Base-by-base conservation (phyloP, 1,140 invertebrate species). In the Cotesia typhae region DNA sequence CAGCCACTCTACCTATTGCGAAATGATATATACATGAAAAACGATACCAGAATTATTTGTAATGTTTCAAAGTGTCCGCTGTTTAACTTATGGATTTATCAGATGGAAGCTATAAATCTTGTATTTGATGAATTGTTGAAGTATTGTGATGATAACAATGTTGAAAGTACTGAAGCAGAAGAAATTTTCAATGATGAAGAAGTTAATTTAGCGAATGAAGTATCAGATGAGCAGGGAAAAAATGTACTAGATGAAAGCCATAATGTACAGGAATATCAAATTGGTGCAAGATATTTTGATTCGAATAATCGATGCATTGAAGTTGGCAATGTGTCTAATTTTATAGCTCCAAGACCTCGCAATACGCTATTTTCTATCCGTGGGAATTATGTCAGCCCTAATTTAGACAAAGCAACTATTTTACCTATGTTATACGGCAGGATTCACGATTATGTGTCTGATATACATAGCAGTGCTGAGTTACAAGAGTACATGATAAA, bases 21-120 rank as follows among this genome's bases (percentile, higher is more conserved):
- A 9, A 28, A 59, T 28, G 57, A 59, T 17, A 59, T 59, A 20
- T 59, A 59, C 28, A 59, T 59, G 9, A 59, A 59, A 59, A 59
- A 59, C 20, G 17, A 59, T 28, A 59, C 57, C 6, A 17, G 57
- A 10, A 59, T 59, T 35, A 59, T 59, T 10, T 2, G 9, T 10
- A 59, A 59, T 59, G 57, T 59, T 3, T 59, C 57, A 20, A 59
- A 59, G 9, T 59, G 14, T 20, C 28, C 17, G 1, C 20, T 59
- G 0, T 59, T 20, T 9, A 59, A 28, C 9, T 6, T 20, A 59
- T 59, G 57, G 57, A 28, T 59, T 59, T 59, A 59, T 28, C 57
- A 59, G 36, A 28, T 59, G 4, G 57, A 59, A 59, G 57, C 57
- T 10, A 20, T 59, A 14, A 55, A 9, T n/a, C 53, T 55, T 14